phyloP scores from a whole-genome alignment of 2,113 vertebrate genomes.

The Chelonoidis abingdonii region DNA sequence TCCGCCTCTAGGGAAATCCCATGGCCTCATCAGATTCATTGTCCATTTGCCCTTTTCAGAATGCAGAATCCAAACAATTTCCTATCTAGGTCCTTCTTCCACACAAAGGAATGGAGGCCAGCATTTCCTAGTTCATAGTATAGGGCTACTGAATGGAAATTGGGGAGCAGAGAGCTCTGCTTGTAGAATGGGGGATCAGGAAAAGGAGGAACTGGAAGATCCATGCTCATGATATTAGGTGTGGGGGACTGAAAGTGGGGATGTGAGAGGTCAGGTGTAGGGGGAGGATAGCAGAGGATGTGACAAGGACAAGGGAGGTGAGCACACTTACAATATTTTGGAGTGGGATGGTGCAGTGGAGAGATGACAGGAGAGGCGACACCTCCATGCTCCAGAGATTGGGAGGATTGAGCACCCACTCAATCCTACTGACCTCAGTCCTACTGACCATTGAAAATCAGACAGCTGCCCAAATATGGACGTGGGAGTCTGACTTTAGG shows the following conservation, averaged over 20 bases:
- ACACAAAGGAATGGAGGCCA: background rate
- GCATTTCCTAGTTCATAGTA: background rate
- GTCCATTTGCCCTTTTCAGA: background rate
- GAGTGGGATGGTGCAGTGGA: background rate
- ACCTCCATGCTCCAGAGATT: background rate
- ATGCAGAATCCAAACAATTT: background rate
- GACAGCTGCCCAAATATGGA: too few species aligned
- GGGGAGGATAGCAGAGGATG: background rate
- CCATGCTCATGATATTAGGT: background rate
- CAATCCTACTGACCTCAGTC: too few species aligned
- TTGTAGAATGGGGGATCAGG: fast-evolving
- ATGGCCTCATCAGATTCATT: background rate
- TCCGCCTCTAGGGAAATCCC: background rate
- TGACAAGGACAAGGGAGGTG: background rate
- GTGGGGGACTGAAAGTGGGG: background rate
- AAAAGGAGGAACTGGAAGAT: background rate
- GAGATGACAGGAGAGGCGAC: background rate
- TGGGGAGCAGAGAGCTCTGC: background rate
- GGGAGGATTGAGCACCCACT: background rate
- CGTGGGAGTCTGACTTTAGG: too few species aligned
- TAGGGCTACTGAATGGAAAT: background rate
- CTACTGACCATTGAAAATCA: too few species aligned
- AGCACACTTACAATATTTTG: background rate
- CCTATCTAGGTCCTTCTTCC: background rate
- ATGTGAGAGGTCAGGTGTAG: background rate